Evolutionary conservation across 2,113 vertebrate genomes (phyloP), one percentile per base, ranked within the genome.

Genomic region (Gambusia affinis): DNA sequence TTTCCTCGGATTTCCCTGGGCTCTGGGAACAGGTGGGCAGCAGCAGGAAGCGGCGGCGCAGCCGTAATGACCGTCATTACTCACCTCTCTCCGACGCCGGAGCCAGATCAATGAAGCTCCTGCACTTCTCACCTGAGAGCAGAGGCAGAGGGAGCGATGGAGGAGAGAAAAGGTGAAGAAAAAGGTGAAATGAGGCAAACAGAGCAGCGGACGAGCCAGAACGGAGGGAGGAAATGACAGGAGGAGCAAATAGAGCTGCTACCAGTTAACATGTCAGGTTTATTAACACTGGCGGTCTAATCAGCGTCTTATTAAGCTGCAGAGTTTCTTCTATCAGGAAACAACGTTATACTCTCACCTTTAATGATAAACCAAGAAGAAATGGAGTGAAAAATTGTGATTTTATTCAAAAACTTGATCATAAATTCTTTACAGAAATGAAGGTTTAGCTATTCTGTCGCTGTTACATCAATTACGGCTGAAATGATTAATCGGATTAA

Each of bases 71-170:
- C 47, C 22, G 60, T 83, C 92, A 91, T 94, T 87, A 94, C 96
- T 96, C 94, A 99, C 98, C 97, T 95, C 97, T 97, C 90, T 99
- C 98, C 3, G 98, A 99, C 1, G 97, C 98, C 0, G 98, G 98
- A 80, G 98, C 97, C 89, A 99, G 93, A 94, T 99, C 98, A 90
- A 99, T 99, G 94, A 99, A 99, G 92, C 97, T 99, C 90, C 97
- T 95, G 81, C 98, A 99, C 94, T 94, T 98, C 90, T 99, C 98
- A 95, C 97, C 98, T 99, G 89, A 85, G 76, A 92, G 65, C 17
- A 42, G 22, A 42, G 61, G 24, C 44, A 66, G 29, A 12, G n/a
- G 76, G 73, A 70, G 64, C 65, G 68, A 66, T 54, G 60, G 71
- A 67, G 61, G 57, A 7, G 17, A 44, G 17, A n/a, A 37, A 60